Conservation (phyloP, 2,888 invertebrate genomes). For the Drosophila borborema region DNA sequence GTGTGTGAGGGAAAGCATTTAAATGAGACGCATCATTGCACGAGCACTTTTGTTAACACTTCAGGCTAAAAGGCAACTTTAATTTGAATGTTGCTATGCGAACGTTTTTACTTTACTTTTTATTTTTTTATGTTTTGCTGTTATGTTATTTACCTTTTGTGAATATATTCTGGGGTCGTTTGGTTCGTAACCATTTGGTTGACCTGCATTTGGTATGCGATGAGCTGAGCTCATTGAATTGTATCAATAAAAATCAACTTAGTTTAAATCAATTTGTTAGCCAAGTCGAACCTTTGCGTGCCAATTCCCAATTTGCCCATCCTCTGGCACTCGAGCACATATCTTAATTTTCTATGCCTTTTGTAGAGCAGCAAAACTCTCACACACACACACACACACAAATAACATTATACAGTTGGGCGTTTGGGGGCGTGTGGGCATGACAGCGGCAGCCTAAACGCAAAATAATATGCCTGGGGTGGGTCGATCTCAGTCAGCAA, state of each 20-base stretch:
- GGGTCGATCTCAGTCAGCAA: neutral
- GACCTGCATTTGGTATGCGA: conserved; percentile 14
- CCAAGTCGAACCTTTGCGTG: conserved; percentile 18
- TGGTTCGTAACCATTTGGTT: neutral
- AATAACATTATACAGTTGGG: conserved; percentile 27
- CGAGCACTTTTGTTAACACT: conserved; percentile 37
- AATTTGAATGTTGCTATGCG: conserved; percentile 59
- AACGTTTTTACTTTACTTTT: neutral
- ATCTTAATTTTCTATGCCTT: conserved; percentile 43
- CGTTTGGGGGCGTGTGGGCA: neutral
- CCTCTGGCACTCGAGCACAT: conserved; percentile 7
- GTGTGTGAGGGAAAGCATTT: conserved; percentile 29
- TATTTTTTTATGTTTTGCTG: neutral
- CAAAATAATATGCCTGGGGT: conserved; percentile 32
- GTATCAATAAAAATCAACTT: conserved; percentile 76
- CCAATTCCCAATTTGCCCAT: conserved; percentile 26
- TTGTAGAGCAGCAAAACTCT: conserved; percentile 1
- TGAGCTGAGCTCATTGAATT: conserved; percentile 36
- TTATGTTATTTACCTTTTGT: conserved; percentile 34
- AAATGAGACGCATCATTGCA: conserved; percentile 55
- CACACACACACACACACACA: conserved; percentile 20
- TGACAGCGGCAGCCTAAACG: conserved; percentile 14
- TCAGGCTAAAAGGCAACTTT: conserved; percentile 52
- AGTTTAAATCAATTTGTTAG: conserved; percentile 66
- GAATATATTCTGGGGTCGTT: conserved; percentile 7